A percentile compares a stretch with the other conserved stretches of the same genome.
Conservation (phyloP, 2,113 vertebrate genomes). For the Eulemur macaco region DNA sequence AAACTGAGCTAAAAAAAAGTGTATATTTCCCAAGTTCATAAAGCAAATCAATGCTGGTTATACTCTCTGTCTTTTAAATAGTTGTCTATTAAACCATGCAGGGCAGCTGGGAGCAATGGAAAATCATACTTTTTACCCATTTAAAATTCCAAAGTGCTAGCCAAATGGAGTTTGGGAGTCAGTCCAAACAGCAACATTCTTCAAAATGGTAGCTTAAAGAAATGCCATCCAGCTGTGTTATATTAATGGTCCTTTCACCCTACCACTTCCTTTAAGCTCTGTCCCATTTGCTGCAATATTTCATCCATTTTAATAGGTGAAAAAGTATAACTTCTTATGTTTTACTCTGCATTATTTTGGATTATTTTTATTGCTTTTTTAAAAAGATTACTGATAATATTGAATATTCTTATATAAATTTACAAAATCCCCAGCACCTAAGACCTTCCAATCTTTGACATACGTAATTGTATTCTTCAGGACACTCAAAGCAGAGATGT, state of each 20-base stretch:
- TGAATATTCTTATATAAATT: neutral
- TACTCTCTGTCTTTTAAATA: constrained; percentile 43
- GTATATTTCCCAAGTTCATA: constrained; percentile 29
- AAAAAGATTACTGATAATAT: neutral
- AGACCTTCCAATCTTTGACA: constrained; percentile 3
- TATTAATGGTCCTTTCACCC: neutral
- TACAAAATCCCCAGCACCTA: constrained; percentile 30
- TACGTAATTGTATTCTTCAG: neutral
- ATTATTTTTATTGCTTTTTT: neutral
- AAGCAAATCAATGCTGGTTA: constrained; percentile 47
- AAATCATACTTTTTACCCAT: constrained; percentile 53
- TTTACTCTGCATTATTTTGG: constrained; percentile 41
- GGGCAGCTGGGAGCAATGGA: constrained; percentile 24
- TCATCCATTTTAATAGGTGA: neutral
- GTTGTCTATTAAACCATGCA: constrained; percentile 35
- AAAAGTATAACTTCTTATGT: neutral
- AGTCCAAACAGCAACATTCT: constrained; percentile 53
- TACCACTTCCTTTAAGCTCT: constrained; percentile 30
- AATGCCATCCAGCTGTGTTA: constrained; percentile 55
- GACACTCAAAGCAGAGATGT: constrained; percentile 10
- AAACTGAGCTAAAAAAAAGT: constrained; percentile 19
- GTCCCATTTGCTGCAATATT: constrained; percentile 3
- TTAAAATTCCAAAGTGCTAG: constrained; percentile 65
- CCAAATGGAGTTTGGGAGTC: constrained; percentile 50
- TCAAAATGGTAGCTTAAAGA: constrained; percentile 62